phyloP scores from a whole-genome alignment of 2,888 invertebrate species.

The Lithosia quadra region DNA sequence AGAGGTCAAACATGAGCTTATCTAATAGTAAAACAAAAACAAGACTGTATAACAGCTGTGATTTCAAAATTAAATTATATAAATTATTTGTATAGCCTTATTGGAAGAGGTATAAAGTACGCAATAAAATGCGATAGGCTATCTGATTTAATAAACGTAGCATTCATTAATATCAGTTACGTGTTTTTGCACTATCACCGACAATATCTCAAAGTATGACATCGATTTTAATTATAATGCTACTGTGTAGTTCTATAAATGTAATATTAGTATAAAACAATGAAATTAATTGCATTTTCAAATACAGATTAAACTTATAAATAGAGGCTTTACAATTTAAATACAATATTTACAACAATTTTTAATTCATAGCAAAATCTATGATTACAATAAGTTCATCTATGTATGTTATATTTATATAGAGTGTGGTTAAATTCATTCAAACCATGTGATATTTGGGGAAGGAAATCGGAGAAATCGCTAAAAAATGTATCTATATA shows the following conservation, averaged over 20 bases:
- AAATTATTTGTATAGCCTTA: too few relatives aligned
- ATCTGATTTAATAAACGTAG: not conserved
- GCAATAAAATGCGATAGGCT: not conserved
- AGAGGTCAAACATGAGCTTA: too few relatives aligned
- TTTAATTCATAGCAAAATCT: conserved; percentile 38
- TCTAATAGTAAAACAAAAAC: too few relatives aligned
- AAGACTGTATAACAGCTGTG: too few relatives aligned
- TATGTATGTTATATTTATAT: conserved; percentile 16
- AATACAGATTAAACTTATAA: conserved; percentile 18
- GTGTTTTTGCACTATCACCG: not conserved
- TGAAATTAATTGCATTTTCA: not conserved
- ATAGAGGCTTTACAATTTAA: conserved; percentile 39
- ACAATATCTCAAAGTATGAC: not conserved
- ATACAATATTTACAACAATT: conserved; percentile 58
- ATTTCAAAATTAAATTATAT: too few relatives aligned
- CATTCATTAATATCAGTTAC: not conserved
- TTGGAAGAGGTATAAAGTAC: not conserved
- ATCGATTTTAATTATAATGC: not conserved
- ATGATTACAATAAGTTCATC: conserved; percentile 20
- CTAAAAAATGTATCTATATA: too few relatives aligned
- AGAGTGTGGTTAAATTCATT: not conserved
- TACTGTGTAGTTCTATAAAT: conserved; percentile 9
- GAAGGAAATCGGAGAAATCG: too few relatives aligned
- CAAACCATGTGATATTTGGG: not conserved
- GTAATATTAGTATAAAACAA: conserved; percentile 5